Evolutionary conservation across 2,888 invertebrate genomes (phyloP), one percentile per base, ranked within the genome.

Genomic region (Caenorhabditis sulstoni): DNA sequence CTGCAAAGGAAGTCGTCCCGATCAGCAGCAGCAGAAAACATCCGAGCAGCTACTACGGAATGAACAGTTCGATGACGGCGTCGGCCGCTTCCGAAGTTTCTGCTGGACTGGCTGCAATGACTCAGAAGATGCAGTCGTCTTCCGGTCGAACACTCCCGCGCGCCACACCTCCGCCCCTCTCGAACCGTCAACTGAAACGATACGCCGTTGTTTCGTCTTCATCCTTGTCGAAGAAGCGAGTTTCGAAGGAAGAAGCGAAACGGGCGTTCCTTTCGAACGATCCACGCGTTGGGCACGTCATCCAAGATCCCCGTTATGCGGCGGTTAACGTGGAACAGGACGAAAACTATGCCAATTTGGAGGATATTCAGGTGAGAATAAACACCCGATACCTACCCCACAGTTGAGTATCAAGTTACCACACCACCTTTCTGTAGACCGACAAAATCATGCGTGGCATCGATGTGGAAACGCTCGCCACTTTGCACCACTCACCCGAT

Each of bases 281-380:
- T 58, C 49, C 53, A 50, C 61, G 78, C 45, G 53, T 71, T 44
- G 45, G 57, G 7, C 50, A 44, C 11, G 71, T 71, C 3, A 4
- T 67, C 3, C 62, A 64, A 1, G 78, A 78, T 58, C 66, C 78
- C 8, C 39, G 78, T 7, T 62, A 67, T 5, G 66, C 71, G 29
- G 78, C 78, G 3, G 53, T 78, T 0, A 78, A 78, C 45, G 78
- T 73, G 53, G 57, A 39, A 12, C 53, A 50, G 3, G 62, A 79
- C 49, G 74, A 74, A 37, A 71, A 68, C 23, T 79, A 79, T 73
- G 79, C 58, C 44, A 79, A 79, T 65, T 64, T 79, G 58, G 61
- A 59, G 55, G 79, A 79, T 65, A 74, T 79, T 52, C 64, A 79
- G 66, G 79, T 79, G 41, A 52, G 49, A 39, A 39, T 16, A 37